phyloP scores from a whole-genome alignment of 1,140 invertebrate genomes.

The Telenomus remus region DNA sequence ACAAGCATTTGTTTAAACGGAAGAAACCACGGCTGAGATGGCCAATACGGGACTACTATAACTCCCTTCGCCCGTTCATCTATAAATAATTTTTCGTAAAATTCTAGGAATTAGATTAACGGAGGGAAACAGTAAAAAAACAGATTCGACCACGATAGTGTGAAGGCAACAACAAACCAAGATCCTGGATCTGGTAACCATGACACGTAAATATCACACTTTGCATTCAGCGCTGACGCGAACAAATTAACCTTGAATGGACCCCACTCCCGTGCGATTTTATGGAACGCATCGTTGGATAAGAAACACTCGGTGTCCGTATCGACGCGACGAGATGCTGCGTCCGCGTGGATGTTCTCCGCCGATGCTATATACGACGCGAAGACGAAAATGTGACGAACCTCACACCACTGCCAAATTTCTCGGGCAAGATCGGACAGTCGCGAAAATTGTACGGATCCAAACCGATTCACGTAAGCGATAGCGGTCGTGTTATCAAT shows the following conservation, averaged over 20 bases:
- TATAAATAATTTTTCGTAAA: slow-evolving; percentile 18
- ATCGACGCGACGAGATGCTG: slow-evolving; percentile 35
- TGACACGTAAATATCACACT: slow-evolving; percentile 1
- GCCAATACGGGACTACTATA: slow-evolving; percentile 51
- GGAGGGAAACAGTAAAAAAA: slow-evolving; percentile 47
- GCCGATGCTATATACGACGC: slow-evolving; percentile 48
- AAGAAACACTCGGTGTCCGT: slow-evolving; percentile 56
- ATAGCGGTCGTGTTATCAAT: slow-evolving; percentile 38
- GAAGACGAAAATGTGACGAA: slow-evolving; percentile 41
- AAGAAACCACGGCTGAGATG: slow-evolving; percentile 34
- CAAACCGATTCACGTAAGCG: not conserved
- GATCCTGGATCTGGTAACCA: slow-evolving; percentile 6
- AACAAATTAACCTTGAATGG: slow-evolving; percentile 8
- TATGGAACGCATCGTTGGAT: slow-evolving; percentile 4
- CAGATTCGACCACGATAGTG: slow-evolving; percentile 16
- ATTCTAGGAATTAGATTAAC: slow-evolving; percentile 34
- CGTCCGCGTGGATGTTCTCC: slow-evolving; percentile 49
- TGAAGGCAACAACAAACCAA: slow-evolving; percentile 10
- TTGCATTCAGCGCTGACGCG: slow-evolving; percentile 6
- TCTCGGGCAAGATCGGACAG: slow-evolving; percentile 24
- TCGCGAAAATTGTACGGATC: slow-evolving; percentile 13
- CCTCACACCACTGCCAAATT: slow-evolving; percentile 51
- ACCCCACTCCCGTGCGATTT: no score
- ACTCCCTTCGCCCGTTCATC: slow-evolving; percentile 29
- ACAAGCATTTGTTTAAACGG: slow-evolving; percentile 37